A percentile compares a stretch with the other conserved stretches of the same genome.
These are phyloP conservation scores for Neopipo cinnamomea DNA, from an alignment of 2,113 vertebrate genomes.

Conservation along the genomic window DNA sequence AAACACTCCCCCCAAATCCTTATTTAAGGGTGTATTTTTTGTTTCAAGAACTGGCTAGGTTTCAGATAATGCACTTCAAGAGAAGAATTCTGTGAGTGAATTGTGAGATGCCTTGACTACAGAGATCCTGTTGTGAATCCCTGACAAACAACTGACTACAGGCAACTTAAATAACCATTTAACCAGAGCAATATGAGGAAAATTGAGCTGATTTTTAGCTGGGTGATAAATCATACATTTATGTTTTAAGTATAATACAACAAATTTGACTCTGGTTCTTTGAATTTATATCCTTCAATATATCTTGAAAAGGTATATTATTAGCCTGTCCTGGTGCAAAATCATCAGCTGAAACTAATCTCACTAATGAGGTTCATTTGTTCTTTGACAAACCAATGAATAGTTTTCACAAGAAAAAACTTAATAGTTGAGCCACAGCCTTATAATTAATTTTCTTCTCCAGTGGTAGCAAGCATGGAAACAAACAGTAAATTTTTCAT, in stretches of 20 bases:
- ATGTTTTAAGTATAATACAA: conserved; percentile 38
- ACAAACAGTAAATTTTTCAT: conserved; percentile 81
- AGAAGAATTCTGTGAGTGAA: not conserved
- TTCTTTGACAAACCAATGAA: conserved; percentile 78
- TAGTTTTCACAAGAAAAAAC: conserved; percentile 71
- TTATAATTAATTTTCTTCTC: conserved; percentile 79
- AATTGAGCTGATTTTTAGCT: not conserved
- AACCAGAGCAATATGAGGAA: not conserved
- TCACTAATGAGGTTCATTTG: conserved; percentile 79
- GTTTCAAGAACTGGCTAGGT: not conserved
- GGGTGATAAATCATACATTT: not conserved
- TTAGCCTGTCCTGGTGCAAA: conserved; percentile 68
- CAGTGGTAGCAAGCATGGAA: conserved; percentile 64
- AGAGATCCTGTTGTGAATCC: not conserved
- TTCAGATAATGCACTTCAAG: not conserved
- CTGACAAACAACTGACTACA: not conserved
- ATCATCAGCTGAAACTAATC: conserved; percentile 77
- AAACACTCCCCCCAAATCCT: not conserved
- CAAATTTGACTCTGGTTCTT: conserved; percentile 25
- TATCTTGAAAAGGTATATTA: conserved; percentile 60
- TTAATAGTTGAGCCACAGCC: conserved; percentile 65
- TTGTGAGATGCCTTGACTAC: not conserved
- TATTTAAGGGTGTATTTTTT: not conserved
- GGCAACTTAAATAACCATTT: not conserved
- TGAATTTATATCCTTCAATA: conserved; percentile 54